phyloP scores from a whole-genome alignment of 2,888 invertebrate genomes.

The Epsilonema sp. region DNA sequence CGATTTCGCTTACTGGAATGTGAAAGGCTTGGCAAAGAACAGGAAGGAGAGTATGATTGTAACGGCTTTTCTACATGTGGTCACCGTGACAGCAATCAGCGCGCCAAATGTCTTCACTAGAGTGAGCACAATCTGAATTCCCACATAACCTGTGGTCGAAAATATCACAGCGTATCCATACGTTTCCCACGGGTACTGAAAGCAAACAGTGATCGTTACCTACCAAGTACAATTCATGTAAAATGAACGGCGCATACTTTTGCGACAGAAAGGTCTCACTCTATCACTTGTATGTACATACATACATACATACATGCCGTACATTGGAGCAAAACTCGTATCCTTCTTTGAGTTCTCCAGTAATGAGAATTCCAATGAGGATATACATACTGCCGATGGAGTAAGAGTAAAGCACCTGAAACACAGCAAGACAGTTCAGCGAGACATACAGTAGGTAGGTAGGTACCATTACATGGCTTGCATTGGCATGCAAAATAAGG shows the following conservation, averaged over 20 bases:
- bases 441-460: no score
- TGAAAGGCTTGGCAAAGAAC: slow-evolving; percentile 79
- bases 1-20: slow-evolving; percentile 68
- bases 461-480: no score
- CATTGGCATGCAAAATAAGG: background rate
- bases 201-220: slow-evolving; percentile 5
- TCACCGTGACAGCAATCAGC: slow-evolving; percentile 61
- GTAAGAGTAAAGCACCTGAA: slow-evolving; percentile 58
- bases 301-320: no score
- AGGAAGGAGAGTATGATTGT: slow-evolving; percentile 78
- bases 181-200: slow-evolving; percentile 42
- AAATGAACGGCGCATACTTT: no score
- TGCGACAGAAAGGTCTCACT: no score
- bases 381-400: slow-evolving; percentile 65
- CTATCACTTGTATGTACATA: no score
- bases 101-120: slow-evolving; percentile 72
- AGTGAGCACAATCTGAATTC: slow-evolving; percentile 74
- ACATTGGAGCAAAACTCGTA: slow-evolving; percentile 56
- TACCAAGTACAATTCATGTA: no score
- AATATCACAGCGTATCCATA: slow-evolving; percentile 68
- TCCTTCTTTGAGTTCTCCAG: slow-evolving; percentile 54
- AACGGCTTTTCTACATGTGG: slow-evolving; percentile 50
- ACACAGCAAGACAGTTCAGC: slow-evolving; percentile 11
- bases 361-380: slow-evolving; percentile 46
- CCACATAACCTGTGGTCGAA: slow-evolving; percentile 71